Evolutionary conservation across 2,113 vertebrate species (phyloP), one percentile per base, ranked within the genome.

Genomic region (Muntiacus muntjak): DNA sequence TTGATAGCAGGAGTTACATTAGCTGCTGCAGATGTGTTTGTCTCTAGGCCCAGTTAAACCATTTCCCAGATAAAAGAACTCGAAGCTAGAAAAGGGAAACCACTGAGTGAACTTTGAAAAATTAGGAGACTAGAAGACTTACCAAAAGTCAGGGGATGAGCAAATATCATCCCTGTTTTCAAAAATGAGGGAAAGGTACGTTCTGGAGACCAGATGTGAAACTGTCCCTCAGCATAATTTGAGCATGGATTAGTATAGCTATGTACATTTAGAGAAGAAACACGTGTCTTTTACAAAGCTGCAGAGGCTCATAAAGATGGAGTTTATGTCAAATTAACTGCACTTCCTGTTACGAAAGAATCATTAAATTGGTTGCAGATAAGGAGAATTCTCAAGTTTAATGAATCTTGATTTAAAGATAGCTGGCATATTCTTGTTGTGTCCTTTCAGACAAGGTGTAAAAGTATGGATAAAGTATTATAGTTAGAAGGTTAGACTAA

Each of bases 211-310:
- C 23, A 64, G 26, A n/a, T 19, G 5, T 90, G 71, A 91, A 17
- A 54, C 23, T 36, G 15, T 67, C 87, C 21, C 23, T 36, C 1
- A 17, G 57, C 1, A 23, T 94, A 40, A 79, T 76, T 90, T 64
- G 87, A 92, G 11, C 23, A 62, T 36, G 54, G 25, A 13, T 94
- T 67, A 87, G 15, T 87, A 26, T 33, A 76, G 36, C 33, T 92
- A 33, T 58, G 11, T n/a, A 90, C 30, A 26, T 86, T 94, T 50
- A 88, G 62, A 96, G 28, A 95, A 94, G 74, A 90, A 96, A 43
- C 26, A 26, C 2, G 0, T 47, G n/a, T 82, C 76, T 89, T 87
- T 89, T 43, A 67, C 30, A 94, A 89, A 94, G 10, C 13, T 92
- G 36, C 43, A 82, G 13, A 93, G 28, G 5, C 64, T 83, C 33